phyloP scores from a whole-genome alignment of 2,888 invertebrate genomes.

The Alviniconcha strummeri region DNA sequence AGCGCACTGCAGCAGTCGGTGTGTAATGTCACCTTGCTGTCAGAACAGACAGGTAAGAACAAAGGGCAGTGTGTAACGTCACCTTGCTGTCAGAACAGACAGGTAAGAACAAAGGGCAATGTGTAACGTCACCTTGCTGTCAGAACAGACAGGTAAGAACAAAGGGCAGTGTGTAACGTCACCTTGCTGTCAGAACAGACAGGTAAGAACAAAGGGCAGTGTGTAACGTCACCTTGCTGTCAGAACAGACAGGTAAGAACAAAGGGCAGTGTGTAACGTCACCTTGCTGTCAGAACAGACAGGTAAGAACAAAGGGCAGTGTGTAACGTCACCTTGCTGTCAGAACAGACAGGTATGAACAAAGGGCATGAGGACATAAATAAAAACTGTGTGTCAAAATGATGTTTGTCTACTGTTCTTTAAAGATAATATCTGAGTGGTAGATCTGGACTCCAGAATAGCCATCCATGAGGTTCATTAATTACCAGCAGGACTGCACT shows the following conservation, averaged over 20 bases:
- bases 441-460: too few relatives aligned
- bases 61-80: conserved; percentile 81
- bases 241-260: conserved; percentile 60
- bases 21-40: conserved; percentile 87
- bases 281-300: conserved; percentile 81
- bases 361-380: conserved; percentile 42
- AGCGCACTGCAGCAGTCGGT: conserved; percentile 83
- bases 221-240: conserved; percentile 87
- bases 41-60: conserved; percentile 60
- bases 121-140: conserved; percentile 87
- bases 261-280: conserved; percentile 80
- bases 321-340: conserved; percentile 87
- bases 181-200: conserved; percentile 81
- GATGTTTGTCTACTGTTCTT: too few relatives aligned
- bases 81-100: conserved; percentile 81
- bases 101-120: conserved; percentile 71
- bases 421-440: too few relatives aligned
- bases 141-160: conserved; percentile 60
- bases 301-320: conserved; percentile 66
- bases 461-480: too few relatives aligned
- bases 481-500: too few relatives aligned
- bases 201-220: conserved; percentile 66
- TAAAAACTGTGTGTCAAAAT: too few relatives aligned
- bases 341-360: conserved; percentile 60
- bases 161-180: conserved; percentile 81